phyloP scores from a whole-genome alignment of 2,797 vertebrate species.

The Buphagus erythrorhynchus region DNA sequence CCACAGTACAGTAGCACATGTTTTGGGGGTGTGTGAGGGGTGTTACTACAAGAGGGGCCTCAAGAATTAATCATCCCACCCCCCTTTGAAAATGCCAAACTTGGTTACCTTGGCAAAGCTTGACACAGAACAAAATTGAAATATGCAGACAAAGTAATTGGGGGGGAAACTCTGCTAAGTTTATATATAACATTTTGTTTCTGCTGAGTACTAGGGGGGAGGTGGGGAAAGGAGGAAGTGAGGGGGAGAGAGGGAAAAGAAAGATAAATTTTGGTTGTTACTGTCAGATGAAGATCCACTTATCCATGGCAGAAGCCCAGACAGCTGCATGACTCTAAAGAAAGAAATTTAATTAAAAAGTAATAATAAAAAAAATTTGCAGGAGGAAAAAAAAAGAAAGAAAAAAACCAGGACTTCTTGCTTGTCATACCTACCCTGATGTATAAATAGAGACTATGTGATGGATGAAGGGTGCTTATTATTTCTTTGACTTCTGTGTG shows the following conservation, averaged over 20 bases:
- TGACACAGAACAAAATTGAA: background rate
- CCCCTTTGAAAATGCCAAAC: background rate
- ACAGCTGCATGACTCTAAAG: slow-evolving; percentile 46
- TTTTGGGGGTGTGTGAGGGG: background rate
- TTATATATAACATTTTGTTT: slow-evolving; percentile 24
- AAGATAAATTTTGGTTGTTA: slow-evolving; percentile 24
- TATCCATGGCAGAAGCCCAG: slow-evolving; percentile 44
- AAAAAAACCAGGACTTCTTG: background rate
- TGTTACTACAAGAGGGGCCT: background rate
- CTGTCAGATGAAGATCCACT: slow-evolving; percentile 26
- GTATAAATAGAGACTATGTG: slow-evolving; percentile 41
- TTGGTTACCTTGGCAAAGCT: background rate
- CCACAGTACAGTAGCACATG: background rate
- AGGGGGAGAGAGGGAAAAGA: slow-evolving; percentile 9
- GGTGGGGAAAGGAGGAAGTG: background rate
- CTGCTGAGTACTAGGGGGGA: background rate
- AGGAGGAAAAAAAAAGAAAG: background rate
- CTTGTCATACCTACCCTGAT: background rate
- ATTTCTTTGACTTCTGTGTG: slow-evolving; percentile 11
- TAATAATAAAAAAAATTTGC: background rate
- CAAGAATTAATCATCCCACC: background rate
- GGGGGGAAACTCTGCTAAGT: background rate
- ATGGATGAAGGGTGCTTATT: slow-evolving; percentile 43
- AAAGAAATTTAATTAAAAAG: slow-evolving; percentile 61
- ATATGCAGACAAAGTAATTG: slow-evolving; percentile 4